phyloP scores from a whole-genome alignment of 2,797 vertebrate species.

The Zalophus californianus region DNA sequence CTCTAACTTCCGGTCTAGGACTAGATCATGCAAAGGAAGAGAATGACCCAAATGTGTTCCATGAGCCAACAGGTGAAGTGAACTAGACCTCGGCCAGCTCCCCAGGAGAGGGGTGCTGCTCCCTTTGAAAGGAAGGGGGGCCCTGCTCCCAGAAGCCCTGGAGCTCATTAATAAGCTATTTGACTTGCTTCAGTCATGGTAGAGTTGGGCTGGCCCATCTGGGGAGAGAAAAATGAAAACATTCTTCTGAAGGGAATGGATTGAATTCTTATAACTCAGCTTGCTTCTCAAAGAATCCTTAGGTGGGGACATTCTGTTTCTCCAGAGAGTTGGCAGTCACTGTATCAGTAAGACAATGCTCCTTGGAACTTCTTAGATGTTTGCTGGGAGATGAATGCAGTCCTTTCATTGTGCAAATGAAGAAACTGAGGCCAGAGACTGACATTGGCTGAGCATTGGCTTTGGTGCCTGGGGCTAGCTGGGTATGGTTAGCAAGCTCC shows the following conservation, averaged over 20 bases:
- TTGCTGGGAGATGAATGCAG: not conserved
- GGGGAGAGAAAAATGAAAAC: not conserved
- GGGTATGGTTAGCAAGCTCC: not conserved
- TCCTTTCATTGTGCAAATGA: not conserved
- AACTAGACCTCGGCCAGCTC: not conserved
- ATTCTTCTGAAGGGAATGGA: not conserved
- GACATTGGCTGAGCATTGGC: not conserved
- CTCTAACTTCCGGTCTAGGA: not conserved
- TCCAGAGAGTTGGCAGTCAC: not conserved
- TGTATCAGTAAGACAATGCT: not conserved
- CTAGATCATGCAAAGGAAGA: not conserved
- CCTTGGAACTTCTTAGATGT: not conserved
- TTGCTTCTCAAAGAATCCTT: not conserved
- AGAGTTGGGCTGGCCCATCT: not conserved
- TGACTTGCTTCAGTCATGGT: not conserved
- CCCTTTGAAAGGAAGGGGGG: not conserved
- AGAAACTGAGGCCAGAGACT: not conserved
- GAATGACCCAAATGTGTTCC: not conserved
- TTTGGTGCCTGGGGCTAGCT: not conserved
- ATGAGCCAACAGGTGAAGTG: not conserved
- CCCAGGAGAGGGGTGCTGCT: not conserved
- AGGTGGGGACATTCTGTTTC: not conserved
- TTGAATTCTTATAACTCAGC: not conserved
- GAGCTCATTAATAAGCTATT: not conserved
- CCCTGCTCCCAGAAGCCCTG: not conserved